These are phyloP conservation scores for Drosophila kikkawai DNA, from an alignment of 1,140 invertebrate genomes.

Conservation along the genomic window DNA sequence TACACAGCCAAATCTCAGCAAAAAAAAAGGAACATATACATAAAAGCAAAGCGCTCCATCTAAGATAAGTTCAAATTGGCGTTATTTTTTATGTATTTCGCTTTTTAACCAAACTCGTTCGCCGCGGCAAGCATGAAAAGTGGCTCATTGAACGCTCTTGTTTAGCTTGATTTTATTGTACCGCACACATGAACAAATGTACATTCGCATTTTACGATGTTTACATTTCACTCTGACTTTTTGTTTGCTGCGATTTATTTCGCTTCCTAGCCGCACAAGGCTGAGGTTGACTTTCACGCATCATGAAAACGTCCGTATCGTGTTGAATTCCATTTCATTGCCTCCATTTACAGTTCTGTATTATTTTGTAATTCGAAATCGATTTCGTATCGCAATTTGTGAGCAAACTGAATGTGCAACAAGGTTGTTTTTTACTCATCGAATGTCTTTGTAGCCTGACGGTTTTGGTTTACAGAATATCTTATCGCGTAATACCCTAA, in stretches of 20 bases:
- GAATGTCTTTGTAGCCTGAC: constrained; percentile 13
- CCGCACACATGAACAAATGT: constrained; percentile 3
- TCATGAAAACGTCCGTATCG: constrained; percentile 47
- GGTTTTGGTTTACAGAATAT: constrained; percentile 44
- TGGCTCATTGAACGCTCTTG: constrained; percentile 54
- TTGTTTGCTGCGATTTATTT: constrained; percentile 59
- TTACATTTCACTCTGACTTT: constrained; percentile 57
- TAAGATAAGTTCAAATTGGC: constrained; percentile 65
- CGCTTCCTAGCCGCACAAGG: constrained; percentile 62
- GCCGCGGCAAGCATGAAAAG: constrained; percentile 58
- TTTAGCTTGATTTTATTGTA: constrained; percentile 40
- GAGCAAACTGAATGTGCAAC: constrained; percentile 36
- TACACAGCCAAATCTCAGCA: constrained; percentile 11
- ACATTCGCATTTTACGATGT: constrained; percentile 50
- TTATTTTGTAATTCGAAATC: constrained; percentile 68
- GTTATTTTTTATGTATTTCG: constrained; percentile 52
- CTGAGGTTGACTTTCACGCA: constrained; percentile 71
- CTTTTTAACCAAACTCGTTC: constrained; percentile 28
- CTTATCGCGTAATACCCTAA: constrained; percentile 48
- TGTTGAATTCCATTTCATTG: constrained; percentile 39
- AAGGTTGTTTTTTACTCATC: constrained; percentile 50
- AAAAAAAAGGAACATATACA: constrained; percentile 25
- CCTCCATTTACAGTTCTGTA: constrained; percentile 69
- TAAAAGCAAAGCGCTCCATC: constrained; percentile 41
- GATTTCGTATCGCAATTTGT: constrained; percentile 61